Evolutionary conservation across 2,113 vertebrate genomes (phyloP).

Genomic region (Lepus europaeus): DNA sequence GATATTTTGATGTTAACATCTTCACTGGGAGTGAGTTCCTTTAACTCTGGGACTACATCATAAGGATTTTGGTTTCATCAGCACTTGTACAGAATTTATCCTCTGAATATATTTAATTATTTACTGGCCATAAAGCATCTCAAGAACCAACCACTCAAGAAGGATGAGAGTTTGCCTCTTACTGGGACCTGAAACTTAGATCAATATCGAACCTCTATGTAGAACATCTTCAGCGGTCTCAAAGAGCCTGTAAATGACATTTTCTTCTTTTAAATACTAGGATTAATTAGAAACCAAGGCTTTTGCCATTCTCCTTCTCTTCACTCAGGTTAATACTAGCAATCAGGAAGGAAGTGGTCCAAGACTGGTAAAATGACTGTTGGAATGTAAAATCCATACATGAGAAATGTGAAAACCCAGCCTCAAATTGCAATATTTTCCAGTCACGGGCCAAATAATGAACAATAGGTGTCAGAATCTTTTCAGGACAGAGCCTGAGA

Average conservation of each 20-base stretch:
- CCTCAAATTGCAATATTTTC: not conserved
- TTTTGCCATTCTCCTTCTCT: not conserved
- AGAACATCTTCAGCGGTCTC: not conserved
- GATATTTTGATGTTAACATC: too few relatives aligned
- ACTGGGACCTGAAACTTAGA: not conserved
- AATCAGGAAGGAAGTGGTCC: not conserved
- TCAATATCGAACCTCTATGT: not conserved
- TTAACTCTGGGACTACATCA: too few relatives aligned
- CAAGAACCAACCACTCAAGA: too few relatives aligned
- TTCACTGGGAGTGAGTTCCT: too few relatives aligned
- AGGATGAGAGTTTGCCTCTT: too few relatives aligned
- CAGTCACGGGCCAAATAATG: not conserved
- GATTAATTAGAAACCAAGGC: not conserved
- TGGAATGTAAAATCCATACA: not conserved
- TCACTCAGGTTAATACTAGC: not conserved
- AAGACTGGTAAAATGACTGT: not conserved
- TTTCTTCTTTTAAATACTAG: not conserved
- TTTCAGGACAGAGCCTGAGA: not conserved
- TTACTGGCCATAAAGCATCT: too few relatives aligned
- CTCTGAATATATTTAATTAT: too few relatives aligned
- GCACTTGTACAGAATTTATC: too few relatives aligned
- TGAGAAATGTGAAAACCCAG: not conserved
- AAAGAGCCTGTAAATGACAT: not conserved
- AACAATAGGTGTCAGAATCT: not conserved
- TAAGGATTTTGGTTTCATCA: too few relatives aligned